phyloP scores from a whole-genome alignment of 2,797 vertebrate species.

The Hyperoplus immaculatus region DNA sequence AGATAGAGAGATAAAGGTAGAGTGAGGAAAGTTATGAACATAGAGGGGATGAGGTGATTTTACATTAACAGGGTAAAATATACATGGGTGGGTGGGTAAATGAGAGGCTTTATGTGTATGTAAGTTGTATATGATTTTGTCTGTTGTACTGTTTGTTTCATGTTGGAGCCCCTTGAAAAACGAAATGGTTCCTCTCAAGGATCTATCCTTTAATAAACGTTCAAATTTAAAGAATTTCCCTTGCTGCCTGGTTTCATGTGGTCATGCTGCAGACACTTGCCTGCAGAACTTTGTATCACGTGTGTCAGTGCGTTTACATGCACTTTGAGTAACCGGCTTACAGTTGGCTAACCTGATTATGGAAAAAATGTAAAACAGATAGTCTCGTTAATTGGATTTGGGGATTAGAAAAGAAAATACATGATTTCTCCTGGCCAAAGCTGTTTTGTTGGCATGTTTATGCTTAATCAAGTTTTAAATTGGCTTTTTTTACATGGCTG shows the following conservation, averaged over 20 bases:
- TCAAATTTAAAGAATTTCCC: no score
- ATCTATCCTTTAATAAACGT: no score
- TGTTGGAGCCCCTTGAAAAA: no score
- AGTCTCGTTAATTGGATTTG: not conserved
- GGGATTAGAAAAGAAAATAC: not conserved
- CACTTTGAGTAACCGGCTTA: not conserved
- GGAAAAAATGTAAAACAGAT: not conserved
- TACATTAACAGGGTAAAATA: constrained; percentile 7
- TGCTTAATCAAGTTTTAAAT: not conserved
- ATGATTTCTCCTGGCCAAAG: not conserved
- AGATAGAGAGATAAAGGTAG: constrained; percentile 3
- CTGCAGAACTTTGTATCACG: not conserved
- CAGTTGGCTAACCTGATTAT: not conserved
- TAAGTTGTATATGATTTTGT: no score
- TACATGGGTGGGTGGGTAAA: no score
- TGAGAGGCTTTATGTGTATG: no score
- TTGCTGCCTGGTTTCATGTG: not conserved
- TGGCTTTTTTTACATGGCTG: not conserved
- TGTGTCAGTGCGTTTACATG: not conserved
- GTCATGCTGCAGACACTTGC: not conserved
- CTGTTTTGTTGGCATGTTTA: not conserved
- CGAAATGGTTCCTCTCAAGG: no score
- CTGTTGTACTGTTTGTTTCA: no score
- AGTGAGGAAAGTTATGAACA: constrained; percentile 1
- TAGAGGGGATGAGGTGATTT: not conserved